Conservation (phyloP, 1,140 invertebrate species). For the Liolophura sinensis region DNA sequence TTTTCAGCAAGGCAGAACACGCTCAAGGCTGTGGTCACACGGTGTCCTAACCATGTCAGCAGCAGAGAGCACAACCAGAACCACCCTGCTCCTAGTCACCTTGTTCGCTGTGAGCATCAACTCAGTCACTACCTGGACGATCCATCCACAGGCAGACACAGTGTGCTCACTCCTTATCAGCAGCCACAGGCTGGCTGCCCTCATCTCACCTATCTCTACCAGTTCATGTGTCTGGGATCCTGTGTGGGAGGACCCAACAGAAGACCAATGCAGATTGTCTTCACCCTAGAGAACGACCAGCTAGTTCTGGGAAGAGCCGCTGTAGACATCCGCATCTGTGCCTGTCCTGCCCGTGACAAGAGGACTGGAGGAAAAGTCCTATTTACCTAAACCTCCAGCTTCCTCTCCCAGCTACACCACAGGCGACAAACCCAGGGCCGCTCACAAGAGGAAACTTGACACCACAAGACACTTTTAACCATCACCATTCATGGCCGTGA, state of each 20-base stretch:
- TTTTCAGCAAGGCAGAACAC: slow-evolving; percentile 61
- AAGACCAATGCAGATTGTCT: slow-evolving; percentile 70
- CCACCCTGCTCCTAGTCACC: no score
- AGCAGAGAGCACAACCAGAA: no score
- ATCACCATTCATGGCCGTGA: no score
- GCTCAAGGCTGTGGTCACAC: slow-evolving; percentile 59
- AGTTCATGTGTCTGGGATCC: slow-evolving; percentile 77
- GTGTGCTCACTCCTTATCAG: slow-evolving; percentile 63
- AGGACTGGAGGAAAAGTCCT: not conserved
- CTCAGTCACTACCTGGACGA: slow-evolving; percentile 58
- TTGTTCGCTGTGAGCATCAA: slow-evolving; percentile 61
- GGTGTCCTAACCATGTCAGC: slow-evolving; percentile 62
- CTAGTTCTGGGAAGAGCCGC: no score
- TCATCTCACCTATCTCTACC: slow-evolving; percentile 67
- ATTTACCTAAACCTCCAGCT: not conserved
- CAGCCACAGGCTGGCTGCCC: slow-evolving; percentile 63
- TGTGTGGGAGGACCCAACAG: slow-evolving; percentile 76
- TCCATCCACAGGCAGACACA: slow-evolving; percentile 54
- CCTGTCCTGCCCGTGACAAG: no score
- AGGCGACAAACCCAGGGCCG: no score
- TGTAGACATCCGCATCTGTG: no score
- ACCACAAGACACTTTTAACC: no score
- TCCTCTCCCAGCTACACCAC: no score
- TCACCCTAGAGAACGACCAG: slow-evolving; percentile 74
- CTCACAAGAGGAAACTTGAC: no score